A percentile compares a stretch with the other conserved stretches of the same genome.
These are phyloP conservation scores for Hirtodrosophila duncani DNA, from an alignment of 2,888 invertebrate genomes.

Conservation along the genomic window DNA sequence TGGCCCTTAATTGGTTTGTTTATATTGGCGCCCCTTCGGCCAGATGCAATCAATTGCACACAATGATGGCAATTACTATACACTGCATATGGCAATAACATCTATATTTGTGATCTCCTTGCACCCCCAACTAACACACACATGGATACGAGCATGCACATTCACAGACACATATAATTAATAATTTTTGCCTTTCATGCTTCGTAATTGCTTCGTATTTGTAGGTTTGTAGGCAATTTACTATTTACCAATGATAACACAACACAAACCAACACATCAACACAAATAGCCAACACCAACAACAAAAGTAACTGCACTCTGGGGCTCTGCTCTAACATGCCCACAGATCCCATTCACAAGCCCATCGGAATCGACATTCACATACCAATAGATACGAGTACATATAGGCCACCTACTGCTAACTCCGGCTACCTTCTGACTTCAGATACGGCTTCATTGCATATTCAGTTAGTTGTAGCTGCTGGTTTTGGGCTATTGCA, in stretches of 20 bases:
- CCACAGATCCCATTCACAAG: not conserved
- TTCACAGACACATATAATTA: slow-evolving; percentile 42
- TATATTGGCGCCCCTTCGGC: slow-evolving; percentile 60
- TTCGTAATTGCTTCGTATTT: slow-evolving; percentile 65
- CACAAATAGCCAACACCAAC: not conserved
- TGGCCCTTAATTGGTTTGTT: slow-evolving; percentile 67
- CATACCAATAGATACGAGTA: too few relatives aligned
- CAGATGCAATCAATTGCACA: slow-evolving; percentile 67
- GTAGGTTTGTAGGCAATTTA: slow-evolving; percentile 68
- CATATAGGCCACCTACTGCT: not conserved
- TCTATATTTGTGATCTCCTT: not conserved
- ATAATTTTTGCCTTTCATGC: slow-evolving; percentile 64
- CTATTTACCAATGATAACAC: slow-evolving; percentile 62
- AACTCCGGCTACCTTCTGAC: not conserved
- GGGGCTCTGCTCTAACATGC: slow-evolving; percentile 15
- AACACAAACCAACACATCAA: slow-evolving; percentile 20
- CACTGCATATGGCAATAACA: slow-evolving; percentile 10
- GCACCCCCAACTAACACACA: not conserved
- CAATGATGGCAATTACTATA: slow-evolving; percentile 64
- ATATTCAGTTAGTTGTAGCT: slow-evolving; percentile 60
- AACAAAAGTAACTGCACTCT: slow-evolving; percentile 32
- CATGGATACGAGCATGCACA: not conserved
- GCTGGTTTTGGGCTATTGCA: too few relatives aligned
- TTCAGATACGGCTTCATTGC: slow-evolving; percentile 56
- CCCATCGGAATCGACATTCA: not conserved